Conservation (phyloP, 2,113 vertebrate species). For the Myxocyprinus asiaticus region DNA sequence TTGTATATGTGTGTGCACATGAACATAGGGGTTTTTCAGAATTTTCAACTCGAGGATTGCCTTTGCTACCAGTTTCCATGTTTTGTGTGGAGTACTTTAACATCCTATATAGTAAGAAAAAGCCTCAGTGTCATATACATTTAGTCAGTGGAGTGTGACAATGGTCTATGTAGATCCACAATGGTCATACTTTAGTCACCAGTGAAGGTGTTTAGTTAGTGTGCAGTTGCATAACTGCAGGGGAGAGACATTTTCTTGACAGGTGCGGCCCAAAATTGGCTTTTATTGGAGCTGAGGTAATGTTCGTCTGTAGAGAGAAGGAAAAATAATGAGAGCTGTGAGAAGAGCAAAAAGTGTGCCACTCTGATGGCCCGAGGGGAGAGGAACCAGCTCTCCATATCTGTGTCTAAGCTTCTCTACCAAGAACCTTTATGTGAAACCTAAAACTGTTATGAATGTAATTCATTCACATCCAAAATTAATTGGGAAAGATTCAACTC, state of each 20-base stretch:
- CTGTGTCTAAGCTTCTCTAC: conserved; percentile 3
- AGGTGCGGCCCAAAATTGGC: conserved; percentile 36
- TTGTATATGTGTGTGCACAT: no score
- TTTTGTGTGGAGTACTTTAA: conserved; percentile 12
- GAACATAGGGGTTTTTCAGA: background rate
- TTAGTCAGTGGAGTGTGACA: conserved; percentile 22
- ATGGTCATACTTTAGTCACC: conserved; percentile 45
- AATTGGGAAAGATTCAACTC: background rate
- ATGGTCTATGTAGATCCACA: conserved; percentile 35
- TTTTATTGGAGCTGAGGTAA: conserved; percentile 42
- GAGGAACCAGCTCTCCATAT: conserved; percentile 27
- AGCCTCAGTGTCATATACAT: background rate
- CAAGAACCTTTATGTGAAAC: conserved; percentile 16
- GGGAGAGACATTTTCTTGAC: conserved; percentile 36
- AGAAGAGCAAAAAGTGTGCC: conserved; percentile 34
- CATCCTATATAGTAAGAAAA: conserved; percentile 1
- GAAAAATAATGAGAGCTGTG: conserved; percentile 52
- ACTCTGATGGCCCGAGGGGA: conserved; percentile 46
- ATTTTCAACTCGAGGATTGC: background rate
- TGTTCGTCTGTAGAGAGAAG: conserved; percentile 41
- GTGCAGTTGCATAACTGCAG: conserved; percentile 47
- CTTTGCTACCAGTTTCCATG: background rate
- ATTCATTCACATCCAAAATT: conserved; percentile 7
- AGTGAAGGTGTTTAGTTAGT: conserved; percentile 50
- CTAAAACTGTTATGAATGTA: background rate